Evolutionary conservation across 2,888 invertebrate genomes (phyloP).

Genomic region (Elmis aenea): DNA sequence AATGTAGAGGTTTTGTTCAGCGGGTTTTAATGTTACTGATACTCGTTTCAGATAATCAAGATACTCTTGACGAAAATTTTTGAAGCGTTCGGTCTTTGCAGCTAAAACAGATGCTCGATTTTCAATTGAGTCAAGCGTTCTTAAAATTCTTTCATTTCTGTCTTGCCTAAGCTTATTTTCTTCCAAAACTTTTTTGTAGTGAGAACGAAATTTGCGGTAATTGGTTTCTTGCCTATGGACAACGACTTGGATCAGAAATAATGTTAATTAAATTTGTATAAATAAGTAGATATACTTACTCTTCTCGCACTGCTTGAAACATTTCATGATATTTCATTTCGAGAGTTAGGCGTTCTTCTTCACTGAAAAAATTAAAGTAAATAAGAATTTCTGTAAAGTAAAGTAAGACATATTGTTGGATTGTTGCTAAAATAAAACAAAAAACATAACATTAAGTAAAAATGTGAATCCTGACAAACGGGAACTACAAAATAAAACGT

Average conservation of each 20-base stretch:
- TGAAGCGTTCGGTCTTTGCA: conserved; percentile 56
- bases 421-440: too few species aligned
- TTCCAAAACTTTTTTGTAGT: conserved; percentile 53
- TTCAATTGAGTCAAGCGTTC: conserved; percentile 55
- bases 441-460: too few species aligned
- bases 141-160: conserved; percentile 55
- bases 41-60: conserved; percentile 28
- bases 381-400: conserved; percentile 4
- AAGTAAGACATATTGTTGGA: too few species aligned
- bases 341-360: conserved; percentile 51
- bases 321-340: conserved; percentile 53
- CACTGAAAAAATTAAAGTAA: conserved; percentile 39
- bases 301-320: conserved; percentile 48
- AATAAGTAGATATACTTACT: conserved; percentile 44
- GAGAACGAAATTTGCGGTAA: conserved; percentile 42
- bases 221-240: conserved; percentile 39
- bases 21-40: too few species aligned
- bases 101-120: conserved; percentile 52
- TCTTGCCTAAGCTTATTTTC: conserved; percentile 56
- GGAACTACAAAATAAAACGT: too few species aligned
- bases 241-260: conserved; percentile 6
- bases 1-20: too few species aligned
- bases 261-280: not conserved
- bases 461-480: too few species aligned
- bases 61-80: conserved; percentile 45